phyloP scores from a whole-genome alignment of 2,888 invertebrate species.

The Epinotia brunnichana region DNA sequence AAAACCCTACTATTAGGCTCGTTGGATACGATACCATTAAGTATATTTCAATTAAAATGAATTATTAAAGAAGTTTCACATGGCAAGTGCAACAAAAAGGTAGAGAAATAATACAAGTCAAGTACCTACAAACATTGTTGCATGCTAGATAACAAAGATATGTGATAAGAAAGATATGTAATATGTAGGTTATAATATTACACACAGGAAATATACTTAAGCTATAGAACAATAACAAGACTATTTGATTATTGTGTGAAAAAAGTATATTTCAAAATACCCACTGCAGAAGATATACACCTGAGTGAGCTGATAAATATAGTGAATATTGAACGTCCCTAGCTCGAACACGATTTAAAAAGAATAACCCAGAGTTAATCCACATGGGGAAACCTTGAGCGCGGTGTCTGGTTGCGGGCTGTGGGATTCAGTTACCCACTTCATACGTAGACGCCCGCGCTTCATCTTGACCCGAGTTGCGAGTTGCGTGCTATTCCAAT shows the following conservation, averaged over 20 bases:
- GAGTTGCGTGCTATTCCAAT: slow-evolving; percentile 52
- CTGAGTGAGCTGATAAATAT: slow-evolving; percentile 43
- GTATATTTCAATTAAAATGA: background rate
- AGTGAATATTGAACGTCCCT: slow-evolving; percentile 45
- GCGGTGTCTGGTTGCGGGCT: slow-evolving; percentile 64
- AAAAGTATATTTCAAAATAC: slow-evolving; percentile 1
- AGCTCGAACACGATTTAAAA: slow-evolving; percentile 61
- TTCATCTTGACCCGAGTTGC: slow-evolving; percentile 58
- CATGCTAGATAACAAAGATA: background rate
- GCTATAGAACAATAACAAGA: background rate
- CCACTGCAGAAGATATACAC: background rate
- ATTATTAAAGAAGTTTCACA: background rate
- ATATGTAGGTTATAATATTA: background rate
- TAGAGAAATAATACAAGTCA: background rate
- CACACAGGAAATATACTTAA: background rate
- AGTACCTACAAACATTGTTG: background rate
- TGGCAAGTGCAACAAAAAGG: background rate
- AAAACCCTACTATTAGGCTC: background rate
- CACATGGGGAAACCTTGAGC: slow-evolving; percentile 78
- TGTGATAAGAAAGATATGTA: background rate
- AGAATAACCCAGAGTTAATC: slow-evolving; percentile 70
- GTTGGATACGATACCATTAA: background rate
- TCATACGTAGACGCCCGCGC: slow-evolving; percentile 63
- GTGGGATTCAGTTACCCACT: slow-evolving; percentile 64
- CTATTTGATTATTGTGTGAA: no score